Evolutionary conservation across 2,797 vertebrate species (phyloP).

Genomic region (Lateolabrax maculatus): DNA sequence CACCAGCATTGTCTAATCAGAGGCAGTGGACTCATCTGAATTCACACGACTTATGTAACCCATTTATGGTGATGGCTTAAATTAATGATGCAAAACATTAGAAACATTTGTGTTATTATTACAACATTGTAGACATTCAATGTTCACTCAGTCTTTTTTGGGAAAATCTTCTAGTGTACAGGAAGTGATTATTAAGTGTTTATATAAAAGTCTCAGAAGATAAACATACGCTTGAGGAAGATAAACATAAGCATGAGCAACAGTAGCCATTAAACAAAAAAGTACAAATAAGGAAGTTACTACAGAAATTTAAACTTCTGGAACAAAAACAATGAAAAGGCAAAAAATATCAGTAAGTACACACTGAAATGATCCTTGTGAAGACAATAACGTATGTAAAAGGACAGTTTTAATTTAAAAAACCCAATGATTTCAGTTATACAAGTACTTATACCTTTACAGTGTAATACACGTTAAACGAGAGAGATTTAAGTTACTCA

Average conservation of each 20-base stretch:
- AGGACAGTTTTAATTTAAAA: background rate
- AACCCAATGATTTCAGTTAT: background rate
- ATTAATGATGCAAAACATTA: background rate
- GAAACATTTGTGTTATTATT: no score
- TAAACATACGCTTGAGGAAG: background rate
- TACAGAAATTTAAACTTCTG: background rate
- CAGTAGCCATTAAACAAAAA: background rate
- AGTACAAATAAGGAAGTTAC: background rate
- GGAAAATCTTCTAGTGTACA: constrained; percentile 8
- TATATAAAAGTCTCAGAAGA: constrained; percentile 13
- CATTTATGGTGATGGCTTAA: background rate
- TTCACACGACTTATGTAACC: background rate
- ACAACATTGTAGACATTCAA: constrained; percentile 12
- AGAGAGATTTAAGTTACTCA: no score
- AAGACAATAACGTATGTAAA: background rate
- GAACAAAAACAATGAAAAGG: background rate
- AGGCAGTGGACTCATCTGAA: background rate
- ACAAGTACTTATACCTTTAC: no score
- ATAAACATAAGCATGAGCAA: constrained; percentile 4
- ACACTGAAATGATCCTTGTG: background rate
- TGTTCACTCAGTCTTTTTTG: background rate
- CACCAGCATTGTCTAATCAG: background rate
- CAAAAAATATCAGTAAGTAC: background rate
- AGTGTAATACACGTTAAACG: no score
- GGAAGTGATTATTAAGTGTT: constrained; percentile 35